phyloP scores from a whole-genome alignment of 2,113 vertebrate species.

The Ctenomys sociabilis region DNA sequence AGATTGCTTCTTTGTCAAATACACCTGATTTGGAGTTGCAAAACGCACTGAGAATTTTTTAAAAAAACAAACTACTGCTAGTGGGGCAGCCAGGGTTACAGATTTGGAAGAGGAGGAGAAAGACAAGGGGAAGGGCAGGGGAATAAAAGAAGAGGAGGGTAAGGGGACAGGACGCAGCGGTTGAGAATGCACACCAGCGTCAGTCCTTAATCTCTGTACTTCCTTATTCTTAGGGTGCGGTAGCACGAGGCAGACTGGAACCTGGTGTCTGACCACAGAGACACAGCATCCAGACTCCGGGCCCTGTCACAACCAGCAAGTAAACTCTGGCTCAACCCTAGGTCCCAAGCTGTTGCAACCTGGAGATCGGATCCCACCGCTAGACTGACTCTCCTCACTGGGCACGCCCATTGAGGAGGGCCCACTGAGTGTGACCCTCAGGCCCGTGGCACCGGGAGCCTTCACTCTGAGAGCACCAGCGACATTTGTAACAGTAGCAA shows the following conservation, averaged over 20 bases:
- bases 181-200: background rate
- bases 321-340: constrained; percentile 82
- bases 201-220: background rate
- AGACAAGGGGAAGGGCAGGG: background rate
- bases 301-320: constrained; percentile 90
- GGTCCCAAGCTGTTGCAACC: constrained; percentile 55
- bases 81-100: background rate
- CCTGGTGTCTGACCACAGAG: constrained; percentile 68
- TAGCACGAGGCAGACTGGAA: constrained; percentile 5
- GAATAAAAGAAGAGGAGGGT: background rate
- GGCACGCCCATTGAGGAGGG: background rate
- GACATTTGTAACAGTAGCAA: background rate
- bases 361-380: background rate
- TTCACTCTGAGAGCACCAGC: constrained; percentile 21
- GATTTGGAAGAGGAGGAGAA: background rate
- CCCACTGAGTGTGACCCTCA: background rate
- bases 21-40: background rate
- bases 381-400: constrained; percentile 23
- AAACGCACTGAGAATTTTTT: background rate
- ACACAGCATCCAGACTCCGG: constrained; percentile 82
- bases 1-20: background rate
- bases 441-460: background rate
- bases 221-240: background rate
- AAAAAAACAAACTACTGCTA: too few species aligned
- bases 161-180: background rate